Percentiles rank a stretch among this genome's conserved stretches.
Conservation (phyloP, 2,113 vertebrate species). For the Bufo gargarizans region DNA sequence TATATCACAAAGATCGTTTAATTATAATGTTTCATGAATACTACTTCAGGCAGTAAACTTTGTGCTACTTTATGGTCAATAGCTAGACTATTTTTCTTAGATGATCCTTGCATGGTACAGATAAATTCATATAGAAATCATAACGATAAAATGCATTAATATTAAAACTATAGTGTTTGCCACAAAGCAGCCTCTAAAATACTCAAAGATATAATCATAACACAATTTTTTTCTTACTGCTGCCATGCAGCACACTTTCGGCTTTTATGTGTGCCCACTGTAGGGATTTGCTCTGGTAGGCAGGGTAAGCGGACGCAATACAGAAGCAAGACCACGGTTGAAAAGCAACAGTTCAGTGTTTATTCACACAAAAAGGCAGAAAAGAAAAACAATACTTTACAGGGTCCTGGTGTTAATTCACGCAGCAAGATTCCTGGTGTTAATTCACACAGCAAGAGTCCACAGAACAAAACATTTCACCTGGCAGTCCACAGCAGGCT, state of each 20-base stretch:
- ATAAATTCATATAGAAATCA: background rate
- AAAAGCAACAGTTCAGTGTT: too few species aligned
- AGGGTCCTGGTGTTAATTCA: too few species aligned
- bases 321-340: too few species aligned
- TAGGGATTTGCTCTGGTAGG: too few species aligned
- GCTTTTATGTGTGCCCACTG: background rate
- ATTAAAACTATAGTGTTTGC: background rate
- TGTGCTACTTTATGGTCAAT: background rate
- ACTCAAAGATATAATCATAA: background rate
- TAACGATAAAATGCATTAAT: background rate
- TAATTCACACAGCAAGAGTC: too few species aligned
- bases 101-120: background rate
- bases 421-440: too few species aligned
- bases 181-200: background rate
- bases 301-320: too few species aligned
- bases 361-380: too few species aligned
- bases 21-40: slow-evolving; percentile 40
- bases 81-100: background rate
- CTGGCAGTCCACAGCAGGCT: too few species aligned
- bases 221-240: background rate
- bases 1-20: slow-evolving; percentile 27
- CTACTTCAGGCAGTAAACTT: slow-evolving; percentile 9
- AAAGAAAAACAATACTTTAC: too few species aligned
- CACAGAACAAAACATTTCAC: too few species aligned
- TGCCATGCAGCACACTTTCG: background rate